phyloP scores from a whole-genome alignment of 1,140 invertebrate genomes.

The Aphaenogaster rudis region DNA sequence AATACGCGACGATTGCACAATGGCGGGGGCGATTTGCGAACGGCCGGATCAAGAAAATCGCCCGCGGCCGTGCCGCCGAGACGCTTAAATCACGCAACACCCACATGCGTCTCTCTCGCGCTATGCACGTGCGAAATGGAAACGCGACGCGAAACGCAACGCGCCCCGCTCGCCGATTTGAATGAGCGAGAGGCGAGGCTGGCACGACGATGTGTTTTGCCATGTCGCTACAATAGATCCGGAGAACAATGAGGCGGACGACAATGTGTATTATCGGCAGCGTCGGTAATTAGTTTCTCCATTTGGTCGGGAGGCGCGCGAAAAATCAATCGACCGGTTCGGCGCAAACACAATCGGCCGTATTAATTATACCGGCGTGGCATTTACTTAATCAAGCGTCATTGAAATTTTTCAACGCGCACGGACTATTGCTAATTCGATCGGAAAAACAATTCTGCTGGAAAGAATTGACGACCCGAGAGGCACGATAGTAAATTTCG shows the following conservation, averaged over 20 bases:
- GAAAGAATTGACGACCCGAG: background rate
- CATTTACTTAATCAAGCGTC: constrained; percentile 26
- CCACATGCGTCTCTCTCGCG: constrained; percentile 70
- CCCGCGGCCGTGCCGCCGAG: constrained; percentile 72
- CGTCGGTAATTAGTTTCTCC: constrained; percentile 51
- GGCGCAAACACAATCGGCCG: constrained; percentile 7
- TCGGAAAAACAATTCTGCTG: background rate
- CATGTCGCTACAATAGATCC: constrained; percentile 58
- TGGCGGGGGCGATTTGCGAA: constrained; percentile 60
- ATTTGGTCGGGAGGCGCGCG: constrained; percentile 15
- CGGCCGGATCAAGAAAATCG: constrained; percentile 68
- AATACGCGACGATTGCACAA: constrained; percentile 73
- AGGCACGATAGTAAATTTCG: background rate
- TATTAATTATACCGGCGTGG: constrained; percentile 38
- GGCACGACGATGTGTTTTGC: constrained; percentile 22
- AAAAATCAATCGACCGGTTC: constrained; percentile 37
- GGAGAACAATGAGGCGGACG: constrained; percentile 76
- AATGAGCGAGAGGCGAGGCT: constrained; percentile 55
- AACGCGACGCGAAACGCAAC: constrained; percentile 70
- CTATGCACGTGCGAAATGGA: constrained; percentile 64
- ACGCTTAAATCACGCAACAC: constrained; percentile 81
- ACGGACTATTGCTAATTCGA: background rate
- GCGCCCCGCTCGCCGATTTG: constrained; percentile 41
- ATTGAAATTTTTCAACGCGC: constrained; percentile 1
- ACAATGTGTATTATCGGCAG: constrained; percentile 66